Base-by-base conservation (phyloP, 2,113 vertebrate species). In the Protomyctophum bolini region DNA sequence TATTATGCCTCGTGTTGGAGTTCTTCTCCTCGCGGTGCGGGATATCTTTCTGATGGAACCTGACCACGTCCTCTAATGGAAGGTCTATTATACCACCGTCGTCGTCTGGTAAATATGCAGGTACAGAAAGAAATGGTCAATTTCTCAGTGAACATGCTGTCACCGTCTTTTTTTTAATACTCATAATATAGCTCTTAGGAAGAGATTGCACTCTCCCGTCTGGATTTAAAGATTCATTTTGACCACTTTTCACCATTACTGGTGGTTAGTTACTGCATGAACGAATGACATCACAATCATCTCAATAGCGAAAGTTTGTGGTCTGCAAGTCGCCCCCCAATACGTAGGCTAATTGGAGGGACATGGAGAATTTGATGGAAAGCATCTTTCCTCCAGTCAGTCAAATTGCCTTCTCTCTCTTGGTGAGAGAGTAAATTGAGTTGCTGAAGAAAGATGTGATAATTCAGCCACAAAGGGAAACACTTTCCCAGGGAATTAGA, bases 381-480 rank as follows among this genome's bases (percentile, higher is more conserved):
- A 63, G 58, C 74, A 72, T 87, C 81, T 86, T 82, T 77, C 80
- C 76, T n/a, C n/a, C n/a, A n/a, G n/a, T 70, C 66, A 79, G 72
- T 75, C 77, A 86, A 88, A 89, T 87, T 85, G 77, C 82, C 77
- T 33, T 80, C 79, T 81, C 82, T 88, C 33, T 33, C 86, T 84
- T 83, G 77, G 81, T n/a, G n/a, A 81, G 82, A 83, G 79, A 79
- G 83, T 73, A 89, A 91, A 90, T 83, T 85, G 86, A 84, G 86
- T 68, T 68, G 60, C 56, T 80, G 84, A 85, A 76, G 81, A 84
- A 83, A 80, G 76, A 86, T 81, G 75, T 81, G 79, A 83, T 90
- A 82, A 86, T 89, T 84, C 76, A 74, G 63, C 73, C 52, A 61
- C 84, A 79, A 49, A 68, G 68, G 56, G 58, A 78, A 86, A 83